Evolutionary conservation across 2,888 invertebrate species (phyloP).

Genomic region (Meganola albula): DNA sequence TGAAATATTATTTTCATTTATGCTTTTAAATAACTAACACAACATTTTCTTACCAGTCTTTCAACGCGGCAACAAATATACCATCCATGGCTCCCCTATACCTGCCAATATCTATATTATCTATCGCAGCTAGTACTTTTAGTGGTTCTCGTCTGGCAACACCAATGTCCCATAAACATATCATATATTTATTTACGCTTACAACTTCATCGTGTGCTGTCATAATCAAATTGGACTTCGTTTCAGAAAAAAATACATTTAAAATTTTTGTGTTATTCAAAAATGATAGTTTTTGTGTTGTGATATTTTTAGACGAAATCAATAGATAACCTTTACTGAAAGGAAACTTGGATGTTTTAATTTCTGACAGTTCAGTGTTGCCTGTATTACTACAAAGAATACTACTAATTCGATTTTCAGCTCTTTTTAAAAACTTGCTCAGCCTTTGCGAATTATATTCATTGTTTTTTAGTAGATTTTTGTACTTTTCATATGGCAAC

Average conservation of each 20-base stretch:
- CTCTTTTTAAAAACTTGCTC: conserved; percentile 53
- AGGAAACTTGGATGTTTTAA: conserved; percentile 43
- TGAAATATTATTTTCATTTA: background rate
- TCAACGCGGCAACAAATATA: conserved; percentile 55
- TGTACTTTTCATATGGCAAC: conserved; percentile 51
- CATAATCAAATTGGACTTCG: conserved; percentile 48
- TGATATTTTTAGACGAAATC: conserved; percentile 37
- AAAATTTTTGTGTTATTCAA: conserved; percentile 44
- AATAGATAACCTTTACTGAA: conserved; percentile 56
- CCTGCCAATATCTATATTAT: conserved; percentile 47
- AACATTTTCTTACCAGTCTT: conserved; percentile 51
- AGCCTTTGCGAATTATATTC: conserved; percentile 42
- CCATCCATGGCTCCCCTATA: conserved; percentile 54
- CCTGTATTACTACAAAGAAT: conserved; percentile 48
- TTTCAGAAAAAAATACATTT: conserved; percentile 47
- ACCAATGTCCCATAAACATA: conserved; percentile 63
- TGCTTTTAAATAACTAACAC: background rate
- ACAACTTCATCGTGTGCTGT: conserved; percentile 45
- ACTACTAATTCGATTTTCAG: conserved; percentile 46
- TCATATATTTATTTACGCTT: conserved; percentile 36
- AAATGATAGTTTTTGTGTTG: conserved; percentile 31
- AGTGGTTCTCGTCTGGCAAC: conserved; percentile 47
- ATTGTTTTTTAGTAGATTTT: conserved; percentile 47
- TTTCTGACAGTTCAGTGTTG: conserved; percentile 34
- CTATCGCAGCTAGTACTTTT: conserved; percentile 54